phyloP scores from a whole-genome alignment of 2,113 vertebrate species.

The Anoura caudifer region DNA sequence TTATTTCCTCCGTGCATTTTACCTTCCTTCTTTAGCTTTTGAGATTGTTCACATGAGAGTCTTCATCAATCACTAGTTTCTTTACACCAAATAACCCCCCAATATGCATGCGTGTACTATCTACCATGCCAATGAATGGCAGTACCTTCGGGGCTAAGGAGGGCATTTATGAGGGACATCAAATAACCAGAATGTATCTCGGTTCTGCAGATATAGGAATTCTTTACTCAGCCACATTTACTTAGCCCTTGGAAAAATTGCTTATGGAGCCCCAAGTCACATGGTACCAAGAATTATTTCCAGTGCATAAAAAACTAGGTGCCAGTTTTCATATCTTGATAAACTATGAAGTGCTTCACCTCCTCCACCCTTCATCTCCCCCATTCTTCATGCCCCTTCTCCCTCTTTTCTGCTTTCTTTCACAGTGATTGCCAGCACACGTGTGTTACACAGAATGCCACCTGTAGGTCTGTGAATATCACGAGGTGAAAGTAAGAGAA shows the following conservation, averaged over 20 bases:
- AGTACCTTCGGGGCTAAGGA: neutral
- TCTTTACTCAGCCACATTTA: neutral
- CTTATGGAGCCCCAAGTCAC: neutral
- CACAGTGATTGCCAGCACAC: neutral
- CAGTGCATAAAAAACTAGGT: neutral
- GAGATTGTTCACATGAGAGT: neutral
- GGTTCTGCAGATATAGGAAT: neutral
- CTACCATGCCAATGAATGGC: neutral
- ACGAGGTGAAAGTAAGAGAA: neutral
- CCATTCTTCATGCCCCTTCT: neutral
- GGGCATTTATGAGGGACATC: neutral
- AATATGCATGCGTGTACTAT: neutral
- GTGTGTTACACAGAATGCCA: neutral
- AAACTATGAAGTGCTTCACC: neutral
- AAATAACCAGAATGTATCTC: neutral
- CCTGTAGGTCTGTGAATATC: neutral
- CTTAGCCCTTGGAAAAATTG: neutral
- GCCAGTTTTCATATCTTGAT: conserved; percentile 14
- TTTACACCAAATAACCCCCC: neutral
- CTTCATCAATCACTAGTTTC: neutral
- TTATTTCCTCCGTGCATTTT: neutral
- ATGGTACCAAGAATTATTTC: conserved; percentile 9
- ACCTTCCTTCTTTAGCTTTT: neutral
- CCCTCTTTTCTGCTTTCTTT: neutral
- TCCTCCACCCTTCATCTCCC: neutral